Evolutionary conservation across 2,113 vertebrate genomes (phyloP).

Genomic region (Aegithalos caudatus): DNA sequence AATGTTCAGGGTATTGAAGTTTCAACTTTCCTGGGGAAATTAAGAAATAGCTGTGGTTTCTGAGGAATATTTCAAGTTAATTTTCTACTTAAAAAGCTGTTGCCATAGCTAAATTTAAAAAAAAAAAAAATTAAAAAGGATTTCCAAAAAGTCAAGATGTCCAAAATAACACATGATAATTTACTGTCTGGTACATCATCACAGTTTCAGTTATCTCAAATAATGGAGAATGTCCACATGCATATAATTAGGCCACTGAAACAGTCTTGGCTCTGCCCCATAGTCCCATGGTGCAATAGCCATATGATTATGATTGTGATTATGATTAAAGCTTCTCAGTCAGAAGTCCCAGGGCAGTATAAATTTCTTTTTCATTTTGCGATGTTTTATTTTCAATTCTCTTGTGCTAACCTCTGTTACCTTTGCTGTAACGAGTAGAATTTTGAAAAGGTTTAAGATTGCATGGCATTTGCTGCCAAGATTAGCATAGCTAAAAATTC

Average conservation of each 20-base stretch:
- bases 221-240: background rate
- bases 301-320: background rate
- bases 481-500: background rate
- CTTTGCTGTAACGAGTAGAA: background rate
- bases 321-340: background rate
- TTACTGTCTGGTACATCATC: background rate
- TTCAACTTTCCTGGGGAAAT: background rate
- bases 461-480: background rate
- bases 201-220: background rate
- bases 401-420: background rate
- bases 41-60: background rate
- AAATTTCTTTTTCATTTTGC: background rate
- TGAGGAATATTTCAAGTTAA: background rate
- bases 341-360: background rate
- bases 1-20: background rate
- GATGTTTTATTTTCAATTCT: background rate
- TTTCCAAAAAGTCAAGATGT: background rate
- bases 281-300: background rate
- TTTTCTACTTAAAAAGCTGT: background rate
- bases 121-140: background rate
- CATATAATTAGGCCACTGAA: background rate
- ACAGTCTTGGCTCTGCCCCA: background rate
- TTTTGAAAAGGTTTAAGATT: background rate
- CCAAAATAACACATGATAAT: background rate
- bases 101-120: background rate